Evolutionary conservation across 2,797 vertebrate species (phyloP).

Genomic region (Pterois miles): DNA sequence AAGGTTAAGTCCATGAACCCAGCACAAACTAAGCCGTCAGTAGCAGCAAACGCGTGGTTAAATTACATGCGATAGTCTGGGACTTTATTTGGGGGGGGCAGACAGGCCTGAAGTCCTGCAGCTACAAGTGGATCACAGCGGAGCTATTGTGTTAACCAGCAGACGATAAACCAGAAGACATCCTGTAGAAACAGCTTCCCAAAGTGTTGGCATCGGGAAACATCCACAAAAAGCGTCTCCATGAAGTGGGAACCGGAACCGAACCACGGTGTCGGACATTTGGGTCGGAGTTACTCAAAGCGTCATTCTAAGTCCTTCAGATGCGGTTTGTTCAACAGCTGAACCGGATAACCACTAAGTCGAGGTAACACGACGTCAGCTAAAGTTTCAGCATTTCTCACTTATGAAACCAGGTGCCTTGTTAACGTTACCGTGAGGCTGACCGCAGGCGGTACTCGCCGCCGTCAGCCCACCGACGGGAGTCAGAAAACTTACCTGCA

Average conservation of each 20-base stretch:
- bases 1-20: background rate
- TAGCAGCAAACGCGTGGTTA: constrained; percentile 25
- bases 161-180: constrained; percentile 22
- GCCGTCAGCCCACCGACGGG: no score
- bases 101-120: constrained; percentile 59
- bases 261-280: no score
- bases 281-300: constrained; percentile 19
- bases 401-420: background rate
- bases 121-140: constrained; percentile 73
- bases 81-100: constrained; percentile 34
- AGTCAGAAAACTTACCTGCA: constrained; percentile 73
- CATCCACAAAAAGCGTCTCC: background rate
- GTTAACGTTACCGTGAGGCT: no score
- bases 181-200: background rate
- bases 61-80: constrained; percentile 9
- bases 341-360: background rate
- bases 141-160: constrained; percentile 53
- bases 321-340: no score
- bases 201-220: background rate
- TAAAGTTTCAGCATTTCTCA: background rate
- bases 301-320: background rate
- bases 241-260: no score
- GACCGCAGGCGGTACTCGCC: background rate
- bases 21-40: constrained; percentile 25
- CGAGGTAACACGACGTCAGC: rapidly evolving